These are phyloP conservation scores for Xerus rutilus DNA, from an alignment of 2,797 vertebrate genomes.

Conservation along the genomic window DNA sequence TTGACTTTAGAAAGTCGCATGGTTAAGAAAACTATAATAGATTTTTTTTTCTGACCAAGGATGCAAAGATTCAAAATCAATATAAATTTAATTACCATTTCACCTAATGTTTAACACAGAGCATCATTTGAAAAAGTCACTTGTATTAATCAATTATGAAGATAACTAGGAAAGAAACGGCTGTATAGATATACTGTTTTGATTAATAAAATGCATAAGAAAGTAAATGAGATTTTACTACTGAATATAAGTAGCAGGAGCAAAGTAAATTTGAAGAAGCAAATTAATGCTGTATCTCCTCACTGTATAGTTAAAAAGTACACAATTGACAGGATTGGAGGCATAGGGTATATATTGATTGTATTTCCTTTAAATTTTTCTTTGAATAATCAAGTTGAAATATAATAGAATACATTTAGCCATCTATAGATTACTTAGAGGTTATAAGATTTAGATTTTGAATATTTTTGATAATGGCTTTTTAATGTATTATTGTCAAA, in stretches of 20 bases:
- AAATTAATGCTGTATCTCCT: slow-evolving; percentile 12
- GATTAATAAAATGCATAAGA: slow-evolving; percentile 76
- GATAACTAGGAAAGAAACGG: slow-evolving; percentile 60
- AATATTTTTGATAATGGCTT: slow-evolving; percentile 3
- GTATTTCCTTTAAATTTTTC: neutral
- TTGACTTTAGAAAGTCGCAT: neutral
- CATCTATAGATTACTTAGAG: neutral
- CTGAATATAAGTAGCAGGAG: slow-evolving; percentile 54
- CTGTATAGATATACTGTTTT: slow-evolving; percentile 64
- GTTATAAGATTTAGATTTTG: neutral
- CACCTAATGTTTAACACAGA: slow-evolving; percentile 31
- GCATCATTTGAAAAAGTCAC: slow-evolving; percentile 41
- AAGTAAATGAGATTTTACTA: slow-evolving; percentile 66
- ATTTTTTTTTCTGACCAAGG: neutral
- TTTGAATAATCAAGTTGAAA: slow-evolving; percentile 29
- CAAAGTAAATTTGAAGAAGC: slow-evolving; percentile 58
- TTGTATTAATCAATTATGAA: slow-evolving; percentile 65
- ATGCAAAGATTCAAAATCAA: slow-evolving; percentile 64
- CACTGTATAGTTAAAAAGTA: neutral
- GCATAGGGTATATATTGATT: neutral
- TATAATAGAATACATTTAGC: neutral
- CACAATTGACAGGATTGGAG: neutral
- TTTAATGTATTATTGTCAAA: neutral
- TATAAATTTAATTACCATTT: slow-evolving; percentile 64
- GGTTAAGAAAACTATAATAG: slow-evolving; percentile 4